A percentile compares a stretch with the other conserved stretches of the same genome.
Conservation (phyloP, 2,113 vertebrate genomes). For the Poecilia latipinna region DNA sequence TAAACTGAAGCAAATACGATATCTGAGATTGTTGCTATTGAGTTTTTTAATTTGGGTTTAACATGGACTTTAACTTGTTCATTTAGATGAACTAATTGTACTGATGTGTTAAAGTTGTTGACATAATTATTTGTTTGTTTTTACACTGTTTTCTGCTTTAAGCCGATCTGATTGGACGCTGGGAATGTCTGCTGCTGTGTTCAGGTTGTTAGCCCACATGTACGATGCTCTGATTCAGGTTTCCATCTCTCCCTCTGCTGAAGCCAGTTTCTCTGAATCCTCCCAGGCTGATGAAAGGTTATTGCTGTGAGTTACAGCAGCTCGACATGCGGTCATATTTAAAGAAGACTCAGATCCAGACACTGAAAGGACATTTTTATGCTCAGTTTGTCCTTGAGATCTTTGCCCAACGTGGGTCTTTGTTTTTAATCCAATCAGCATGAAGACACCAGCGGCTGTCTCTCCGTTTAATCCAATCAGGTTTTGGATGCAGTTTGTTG, state of each 20-base stretch:
- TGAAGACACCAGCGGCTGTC: conserved; percentile 27
- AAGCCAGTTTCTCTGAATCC: not conserved
- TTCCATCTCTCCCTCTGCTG: not conserved
- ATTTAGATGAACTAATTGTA: too few relatives aligned
- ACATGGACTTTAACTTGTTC: too few relatives aligned
- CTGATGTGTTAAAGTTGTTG: too few relatives aligned
- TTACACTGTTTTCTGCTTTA: too few relatives aligned
- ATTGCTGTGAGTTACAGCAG: not conserved
- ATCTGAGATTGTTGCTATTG: not conserved
- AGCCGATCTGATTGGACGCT: too few relatives aligned
- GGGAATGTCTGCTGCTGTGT: too few relatives aligned
- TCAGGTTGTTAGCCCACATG: too few relatives aligned
- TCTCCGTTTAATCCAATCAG: conserved; percentile 55
- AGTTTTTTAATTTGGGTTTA: not conserved
- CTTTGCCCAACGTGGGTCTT: not conserved
- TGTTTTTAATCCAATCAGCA: conserved; percentile 46
- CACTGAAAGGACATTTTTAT: conserved; percentile 5
- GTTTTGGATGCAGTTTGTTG: conserved; percentile 42
- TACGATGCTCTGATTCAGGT: not conserved
- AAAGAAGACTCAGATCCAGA: not conserved
- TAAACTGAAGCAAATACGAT: not conserved
- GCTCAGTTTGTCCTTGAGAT: not conserved
- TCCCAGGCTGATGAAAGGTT: not conserved
- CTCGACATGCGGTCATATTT: not conserved
- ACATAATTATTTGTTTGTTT: too few relatives aligned